These are phyloP conservation scores for Antigone vipio DNA, from an alignment of 2,113 vertebrate species.

Conservation along the genomic window DNA sequence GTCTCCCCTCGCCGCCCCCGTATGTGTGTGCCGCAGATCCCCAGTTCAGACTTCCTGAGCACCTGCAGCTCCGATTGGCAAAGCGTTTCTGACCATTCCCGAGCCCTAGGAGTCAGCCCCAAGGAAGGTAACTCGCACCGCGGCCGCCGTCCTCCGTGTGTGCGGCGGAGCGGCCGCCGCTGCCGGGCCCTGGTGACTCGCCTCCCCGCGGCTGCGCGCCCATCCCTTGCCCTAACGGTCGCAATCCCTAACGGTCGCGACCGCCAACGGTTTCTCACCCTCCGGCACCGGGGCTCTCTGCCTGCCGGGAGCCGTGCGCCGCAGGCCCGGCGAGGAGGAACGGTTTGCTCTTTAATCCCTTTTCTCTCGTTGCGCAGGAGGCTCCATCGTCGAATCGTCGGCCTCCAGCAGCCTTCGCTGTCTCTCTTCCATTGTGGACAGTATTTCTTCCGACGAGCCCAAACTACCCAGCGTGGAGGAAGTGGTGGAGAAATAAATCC, in stretches of 20 bases:
- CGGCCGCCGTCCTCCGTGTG: not conserved
- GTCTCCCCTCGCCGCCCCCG: not conserved
- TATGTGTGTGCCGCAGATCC: constrained; percentile 69
- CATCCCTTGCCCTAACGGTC: not conserved
- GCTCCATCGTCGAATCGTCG: constrained; percentile 78
- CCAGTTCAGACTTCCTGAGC: constrained; percentile 79
- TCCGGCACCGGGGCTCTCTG: not conserved
- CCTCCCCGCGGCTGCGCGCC: not conserved
- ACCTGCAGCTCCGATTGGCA: constrained; percentile 84
- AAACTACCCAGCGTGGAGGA: constrained; percentile 75
- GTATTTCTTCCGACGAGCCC: constrained; percentile 88
- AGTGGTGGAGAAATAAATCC: constrained; percentile 72
- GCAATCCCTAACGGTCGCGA: not conserved
- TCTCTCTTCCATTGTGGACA: constrained; percentile 96
- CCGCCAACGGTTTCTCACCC: not conserved
- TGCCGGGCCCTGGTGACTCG: not conserved
- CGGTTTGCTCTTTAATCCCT: not conserved
- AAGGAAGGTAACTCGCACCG: constrained; percentile 82
- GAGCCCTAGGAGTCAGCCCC: constrained; percentile 67
- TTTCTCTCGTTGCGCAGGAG: constrained; percentile 57
- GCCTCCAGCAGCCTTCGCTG: constrained; percentile 91
- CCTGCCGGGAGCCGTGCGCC: not conserved
- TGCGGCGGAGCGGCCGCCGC: not conserved
- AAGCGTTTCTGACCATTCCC: constrained; percentile 88
- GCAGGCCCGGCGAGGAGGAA: not conserved